Base-by-base conservation (phyloP, 2,888 invertebrate species). In the Lochmaea capreae region DNA sequence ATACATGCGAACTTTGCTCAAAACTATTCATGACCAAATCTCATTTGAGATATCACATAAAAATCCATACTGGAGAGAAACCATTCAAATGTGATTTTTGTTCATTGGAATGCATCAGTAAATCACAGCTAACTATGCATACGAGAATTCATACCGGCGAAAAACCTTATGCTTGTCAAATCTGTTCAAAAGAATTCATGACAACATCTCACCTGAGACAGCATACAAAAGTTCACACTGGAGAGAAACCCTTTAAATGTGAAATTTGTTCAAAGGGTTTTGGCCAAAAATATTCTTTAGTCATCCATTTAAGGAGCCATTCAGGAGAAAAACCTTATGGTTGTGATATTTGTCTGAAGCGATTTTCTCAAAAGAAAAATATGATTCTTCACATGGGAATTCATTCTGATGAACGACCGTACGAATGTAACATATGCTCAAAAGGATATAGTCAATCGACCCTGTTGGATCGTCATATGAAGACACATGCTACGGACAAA, bases 401-500 rank as follows among this genome's bases (percentile, higher is more conserved):
- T 85, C 95, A 95, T 89, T 95, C 95, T 80, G 95, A 95, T 88
- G 93, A 94, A 82, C 89, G 95, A 84, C 95, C 95, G 79, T 95
- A 94, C 89, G 94, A 94, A 81, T 95, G 95, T 88, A 93, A 94
- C 62, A 95, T 95, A 88, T 95, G 95, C 90, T 95, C 95, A 87
- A 95, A 95, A 90, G 92, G 95, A 84, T 95, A 95, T 89, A 92
- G 95, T 79, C 94, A 94, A 89, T 94, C 95, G 89, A 93, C 94
- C 77, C 95, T 95, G 88, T 92, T 95, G 82, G 95, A 95, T 81
- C 95, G 95, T 89, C 95, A 95, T 88, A 91, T 95, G 83, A 92
- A 95, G 88, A 95, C 95, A 89, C 95, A 95, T 89, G 94, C 95
- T 87, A 95, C 95, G 90, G 95, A 95, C 92, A 95, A 95, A 90